These are phyloP conservation scores for Eumerus sabulonum DNA, from an alignment of 2,888 invertebrate species.

Conservation along the genomic window DNA sequence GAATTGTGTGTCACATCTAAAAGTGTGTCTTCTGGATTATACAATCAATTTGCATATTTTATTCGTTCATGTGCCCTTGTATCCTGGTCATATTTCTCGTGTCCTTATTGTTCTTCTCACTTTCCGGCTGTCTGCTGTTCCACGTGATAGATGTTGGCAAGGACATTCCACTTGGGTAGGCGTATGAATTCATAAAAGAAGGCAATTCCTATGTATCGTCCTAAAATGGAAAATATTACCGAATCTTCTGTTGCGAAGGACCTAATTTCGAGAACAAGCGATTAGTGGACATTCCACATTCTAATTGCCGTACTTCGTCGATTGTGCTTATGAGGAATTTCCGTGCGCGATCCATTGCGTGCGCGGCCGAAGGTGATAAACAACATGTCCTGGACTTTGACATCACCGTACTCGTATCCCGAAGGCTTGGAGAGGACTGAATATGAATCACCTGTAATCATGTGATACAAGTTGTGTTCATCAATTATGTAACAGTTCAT, in stretches of 20 bases:
- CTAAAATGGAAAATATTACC: too few relatives aligned
- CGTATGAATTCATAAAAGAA: too few relatives aligned
- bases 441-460: constrained; percentile 68
- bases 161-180: background rate
- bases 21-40: constrained; percentile 61
- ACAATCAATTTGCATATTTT: constrained; percentile 66
- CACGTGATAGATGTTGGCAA: constrained; percentile 30
- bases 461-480: constrained; percentile 67
- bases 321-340: too few relatives aligned
- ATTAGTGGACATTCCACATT: too few relatives aligned
- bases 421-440: constrained; percentile 42
- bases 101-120: constrained; percentile 19
- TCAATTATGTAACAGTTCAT: constrained; percentile 67
- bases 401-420: constrained; percentile 44
- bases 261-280: background rate
- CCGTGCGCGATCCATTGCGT: too few relatives aligned
- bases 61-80: constrained; percentile 16
- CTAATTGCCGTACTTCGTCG: background rate
- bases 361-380: too few relatives aligned
- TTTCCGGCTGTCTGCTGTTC: constrained; percentile 13
- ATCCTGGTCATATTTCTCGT: constrained; percentile 16
- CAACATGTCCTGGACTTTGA: constrained; percentile 23
- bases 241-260: too few relatives aligned
- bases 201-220: too few relatives aligned
- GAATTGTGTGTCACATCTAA: constrained; percentile 63